A percentile compares a stretch with the other conserved stretches of the same genome.
phyloP scores from a whole-genome alignment of 2,113 vertebrate genomes.

The Brachyistius frenatus region DNA sequence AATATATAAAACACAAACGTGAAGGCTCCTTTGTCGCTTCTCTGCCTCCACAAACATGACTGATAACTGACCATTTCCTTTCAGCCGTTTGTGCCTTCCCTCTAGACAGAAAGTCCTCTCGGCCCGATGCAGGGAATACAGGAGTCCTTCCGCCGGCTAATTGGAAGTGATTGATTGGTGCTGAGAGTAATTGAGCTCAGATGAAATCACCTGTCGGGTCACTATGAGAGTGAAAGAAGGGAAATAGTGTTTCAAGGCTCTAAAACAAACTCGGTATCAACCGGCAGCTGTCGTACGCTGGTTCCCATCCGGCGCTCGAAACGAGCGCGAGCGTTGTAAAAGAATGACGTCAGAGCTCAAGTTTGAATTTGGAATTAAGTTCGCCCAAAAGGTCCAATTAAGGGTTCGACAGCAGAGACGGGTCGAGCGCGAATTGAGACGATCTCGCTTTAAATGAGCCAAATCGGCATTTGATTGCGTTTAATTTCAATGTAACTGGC shows the following conservation, averaged over 20 bases:
- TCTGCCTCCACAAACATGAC: not conserved
- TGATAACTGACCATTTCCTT: not conserved
- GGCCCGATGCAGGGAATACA: not conserved
- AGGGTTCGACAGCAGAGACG: not conserved
- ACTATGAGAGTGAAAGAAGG: slow-evolving; percentile 13
- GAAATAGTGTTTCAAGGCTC: slow-evolving; percentile 31
- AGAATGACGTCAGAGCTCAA: not conserved
- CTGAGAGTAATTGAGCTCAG: slow-evolving; percentile 45
- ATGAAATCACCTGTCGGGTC: slow-evolving; percentile 32
- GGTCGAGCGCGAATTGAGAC: not conserved
- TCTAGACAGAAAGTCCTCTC: not conserved
- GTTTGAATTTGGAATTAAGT: slow-evolving; percentile 21
- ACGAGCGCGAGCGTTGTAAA: slow-evolving; percentile 20
- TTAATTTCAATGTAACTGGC: not conserved
- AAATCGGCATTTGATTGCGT: not conserved
- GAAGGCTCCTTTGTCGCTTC: too few relatives aligned
- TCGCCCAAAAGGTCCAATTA: not conserved
- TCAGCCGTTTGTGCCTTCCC: not conserved
- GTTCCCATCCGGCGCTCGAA: slow-evolving; percentile 14
- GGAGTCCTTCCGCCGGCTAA: slow-evolving; percentile 28
- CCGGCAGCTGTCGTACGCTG: slow-evolving; percentile 28
- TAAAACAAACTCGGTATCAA: slow-evolving; percentile 26
- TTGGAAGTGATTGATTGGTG: slow-evolving; percentile 48
- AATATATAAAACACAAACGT: too few relatives aligned
- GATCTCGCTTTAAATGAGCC: not conserved